A percentile compares a stretch with the other conserved stretches of the same genome.
Conservation (phyloP, 2,113 vertebrate species). For the Scopus umbretta region DNA sequence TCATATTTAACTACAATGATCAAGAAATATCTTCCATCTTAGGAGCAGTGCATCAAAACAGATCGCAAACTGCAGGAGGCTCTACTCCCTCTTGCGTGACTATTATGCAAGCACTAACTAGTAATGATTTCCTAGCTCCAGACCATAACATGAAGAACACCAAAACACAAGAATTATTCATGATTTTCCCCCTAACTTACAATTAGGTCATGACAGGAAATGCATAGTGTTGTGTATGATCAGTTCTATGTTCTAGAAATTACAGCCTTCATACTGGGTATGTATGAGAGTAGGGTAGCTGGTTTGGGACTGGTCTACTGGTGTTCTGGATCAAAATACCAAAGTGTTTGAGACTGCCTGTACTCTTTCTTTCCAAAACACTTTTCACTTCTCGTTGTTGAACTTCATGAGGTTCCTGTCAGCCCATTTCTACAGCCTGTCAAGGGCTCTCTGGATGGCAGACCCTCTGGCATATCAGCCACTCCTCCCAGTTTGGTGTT, state of each 20-base stretch:
- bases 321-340: neutral
- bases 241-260: neutral
- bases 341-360: neutral
- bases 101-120: neutral
- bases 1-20: neutral
- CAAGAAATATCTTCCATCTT: neutral
- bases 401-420: neutral
- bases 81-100: neutral
- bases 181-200: neutral
- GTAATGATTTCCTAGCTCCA: neutral
- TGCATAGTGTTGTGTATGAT: neutral
- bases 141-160: neutral
- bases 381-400: neutral
- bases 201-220: neutral
- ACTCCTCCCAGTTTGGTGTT: neutral
- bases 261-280: neutral
- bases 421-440: neutral
- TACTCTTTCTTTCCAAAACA: neutral
- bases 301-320: neutral
- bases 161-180: neutral
- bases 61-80: neutral
- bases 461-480: neutral
- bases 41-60: neutral
- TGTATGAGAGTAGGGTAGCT: neutral
- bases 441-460: neutral